Conservation (phyloP, 2,888 invertebrate species). For the Pseudococcus longispinus region DNA sequence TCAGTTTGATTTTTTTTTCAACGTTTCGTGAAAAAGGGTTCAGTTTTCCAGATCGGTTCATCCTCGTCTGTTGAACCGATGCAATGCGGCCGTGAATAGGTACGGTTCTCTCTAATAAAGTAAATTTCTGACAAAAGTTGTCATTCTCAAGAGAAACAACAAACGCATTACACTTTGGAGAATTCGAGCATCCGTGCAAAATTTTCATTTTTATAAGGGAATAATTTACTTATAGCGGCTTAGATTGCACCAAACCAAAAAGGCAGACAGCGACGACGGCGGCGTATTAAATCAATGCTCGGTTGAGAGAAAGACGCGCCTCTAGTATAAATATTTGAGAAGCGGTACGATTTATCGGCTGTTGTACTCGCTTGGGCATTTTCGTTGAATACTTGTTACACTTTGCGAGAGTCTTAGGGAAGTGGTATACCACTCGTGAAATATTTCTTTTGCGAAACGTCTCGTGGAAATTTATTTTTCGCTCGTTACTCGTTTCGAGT, state of each 20-base stretch:
- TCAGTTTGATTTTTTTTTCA: not conserved
- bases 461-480: constrained; percentile 1
- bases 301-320: not conserved
- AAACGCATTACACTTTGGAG: not conserved
- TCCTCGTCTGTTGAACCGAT: not conserved
- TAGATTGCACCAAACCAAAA: not conserved
- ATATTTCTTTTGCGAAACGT: constrained; percentile 4
- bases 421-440: constrained; percentile 4
- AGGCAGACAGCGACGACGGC: not conserved
- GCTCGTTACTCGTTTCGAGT: not conserved
- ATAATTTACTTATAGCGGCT: not conserved
- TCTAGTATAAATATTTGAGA: not conserved
- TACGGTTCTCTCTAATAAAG: not conserved
- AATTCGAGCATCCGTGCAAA: not conserved
- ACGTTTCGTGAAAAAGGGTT: not conserved
- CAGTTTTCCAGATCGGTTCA: not conserved
- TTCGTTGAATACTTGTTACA: constrained; percentile 13
- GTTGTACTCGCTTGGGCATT: not conserved
- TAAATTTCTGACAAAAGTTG: not conserved
- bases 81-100: not conserved
- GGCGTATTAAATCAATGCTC: constrained; percentile 4
- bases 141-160: constrained; percentile 6
- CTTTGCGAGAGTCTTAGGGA: not conserved
- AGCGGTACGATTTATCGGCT: not conserved
- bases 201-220: not conserved